Base-by-base conservation (phyloP, 2,797 vertebrate genomes). In the Eulemur rubriventer region DNA sequence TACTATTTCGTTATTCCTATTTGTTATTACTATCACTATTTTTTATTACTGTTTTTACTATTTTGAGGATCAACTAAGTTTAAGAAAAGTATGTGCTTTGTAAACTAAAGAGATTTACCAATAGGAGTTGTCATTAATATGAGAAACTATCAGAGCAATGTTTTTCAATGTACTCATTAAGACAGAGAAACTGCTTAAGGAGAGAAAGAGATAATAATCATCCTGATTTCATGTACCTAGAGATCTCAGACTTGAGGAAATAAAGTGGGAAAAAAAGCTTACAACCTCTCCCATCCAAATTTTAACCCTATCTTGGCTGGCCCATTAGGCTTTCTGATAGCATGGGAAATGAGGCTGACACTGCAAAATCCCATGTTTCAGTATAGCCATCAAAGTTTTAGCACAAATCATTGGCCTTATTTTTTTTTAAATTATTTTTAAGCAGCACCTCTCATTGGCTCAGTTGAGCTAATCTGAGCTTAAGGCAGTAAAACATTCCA, bases 401-500 rank as follows among this genome's bases (percentile, higher is more conserved):
- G 50, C 81, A 93, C 35, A 92, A 92, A 65, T 52, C 81, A 88
- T 0, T 79, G 69, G 52, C 55, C 69, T 72, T 81, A 81, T 80
- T 97, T 96, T n/a, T 69, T 86, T 96, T 94, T 90, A 55, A n/a
- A 52, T 95, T 96, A 96, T 95, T 96, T 98, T 97, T 96, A 96
- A 97, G 93, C 89, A 89, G 78, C 38, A 63, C 55, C 59, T 96
- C 90, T 96, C 91, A 96, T 79, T 94, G 92, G 92, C 67, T 93
- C 61, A 80, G 72, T 86, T 70, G 70, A 78, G 38, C 85, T 93
- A 69, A 96, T 96, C 79, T 93, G 59, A 93, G 89, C 89, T 94
- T 87, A 96, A 96, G 72, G 61, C 97, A 97, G 75, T 92, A 96
- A 96, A 98, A 95, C 3, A 4, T 91, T 95, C 89, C 94, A 96